Percentiles rank a stretch among this genome's conserved stretches.
phyloP scores from a whole-genome alignment of 2,888 invertebrate species.

The Xiphydria camelus region DNA sequence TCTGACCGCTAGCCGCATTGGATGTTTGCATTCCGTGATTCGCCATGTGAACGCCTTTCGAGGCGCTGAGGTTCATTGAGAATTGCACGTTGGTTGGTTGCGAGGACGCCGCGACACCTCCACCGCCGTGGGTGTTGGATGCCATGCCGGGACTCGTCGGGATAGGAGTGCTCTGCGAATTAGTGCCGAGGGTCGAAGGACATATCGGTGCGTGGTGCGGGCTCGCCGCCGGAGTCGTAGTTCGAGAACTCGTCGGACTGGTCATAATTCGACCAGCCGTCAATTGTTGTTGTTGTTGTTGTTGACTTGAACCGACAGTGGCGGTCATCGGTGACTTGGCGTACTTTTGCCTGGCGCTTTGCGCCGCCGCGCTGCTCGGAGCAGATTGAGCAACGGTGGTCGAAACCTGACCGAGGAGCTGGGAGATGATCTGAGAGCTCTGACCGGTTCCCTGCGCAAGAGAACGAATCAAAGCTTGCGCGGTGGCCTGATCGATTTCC shows the following conservation, averaged over 20 bases:
- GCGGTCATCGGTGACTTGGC: slow-evolving; percentile 36
- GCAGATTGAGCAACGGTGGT: slow-evolving; percentile 15
- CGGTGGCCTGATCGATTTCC: slow-evolving; percentile 52
- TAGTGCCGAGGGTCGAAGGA: slow-evolving; percentile 12
- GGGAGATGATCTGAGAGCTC: slow-evolving; percentile 53
- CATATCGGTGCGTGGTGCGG: slow-evolving; percentile 2
- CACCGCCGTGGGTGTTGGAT: slow-evolving; percentile 21
- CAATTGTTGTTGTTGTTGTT: slow-evolving; percentile 15
- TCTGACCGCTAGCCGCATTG: slow-evolving; percentile 21
- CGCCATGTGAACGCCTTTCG: slow-evolving; percentile 13
- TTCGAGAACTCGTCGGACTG: slow-evolving; percentile 37
- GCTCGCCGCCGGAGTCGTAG: slow-evolving; percentile 25
- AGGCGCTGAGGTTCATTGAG: slow-evolving; percentile 10
- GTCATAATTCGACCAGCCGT: slow-evolving; percentile 14
- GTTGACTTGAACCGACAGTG: slow-evolving; percentile 3
- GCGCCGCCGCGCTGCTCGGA: slow-evolving; percentile 19
- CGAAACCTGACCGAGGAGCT: slow-evolving; percentile 44
- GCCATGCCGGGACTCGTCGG: too few species aligned
- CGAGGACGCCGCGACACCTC: slow-evolving; percentile 17
- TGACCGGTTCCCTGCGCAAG: slow-evolving; percentile 50
- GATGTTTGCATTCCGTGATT: slow-evolving; percentile 26
- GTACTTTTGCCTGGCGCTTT: slow-evolving; percentile 36
- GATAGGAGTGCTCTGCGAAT: slow-evolving; percentile 24
- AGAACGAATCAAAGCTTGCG: slow-evolving; percentile 52
- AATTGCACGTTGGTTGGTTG: slow-evolving; percentile 23